Percentiles rank a stretch among this genome's conserved stretches.
Conservation (phyloP, 2,113 vertebrate species). For the Podilymbus podiceps region DNA sequence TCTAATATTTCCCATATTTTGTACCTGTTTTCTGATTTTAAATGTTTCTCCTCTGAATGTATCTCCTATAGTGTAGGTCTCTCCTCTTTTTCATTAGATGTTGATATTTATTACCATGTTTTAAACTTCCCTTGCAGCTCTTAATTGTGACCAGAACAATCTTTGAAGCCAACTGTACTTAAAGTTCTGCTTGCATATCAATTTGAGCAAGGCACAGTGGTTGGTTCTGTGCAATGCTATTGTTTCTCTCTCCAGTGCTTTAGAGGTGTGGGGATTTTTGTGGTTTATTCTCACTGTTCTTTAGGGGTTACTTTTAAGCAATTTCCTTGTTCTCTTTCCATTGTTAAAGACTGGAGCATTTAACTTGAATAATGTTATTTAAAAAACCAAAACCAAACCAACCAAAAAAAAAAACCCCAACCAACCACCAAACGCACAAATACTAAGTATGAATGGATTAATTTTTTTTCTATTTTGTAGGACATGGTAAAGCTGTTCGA, state of each 20-base stretch:
- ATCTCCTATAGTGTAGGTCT: background rate
- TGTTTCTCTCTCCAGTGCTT: background rate
- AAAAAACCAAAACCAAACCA: background rate
- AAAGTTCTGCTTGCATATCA: background rate
- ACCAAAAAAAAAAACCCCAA: no score
- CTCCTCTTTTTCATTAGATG: background rate
- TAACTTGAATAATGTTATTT: background rate
- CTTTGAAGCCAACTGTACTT: background rate
- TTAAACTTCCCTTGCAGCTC: background rate
- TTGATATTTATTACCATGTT: background rate
- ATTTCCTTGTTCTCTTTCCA: background rate
- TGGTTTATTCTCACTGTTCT: background rate
- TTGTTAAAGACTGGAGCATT: background rate
- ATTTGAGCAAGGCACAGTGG: background rate
- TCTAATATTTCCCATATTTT: background rate
- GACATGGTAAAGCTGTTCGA: conserved; percentile 96
- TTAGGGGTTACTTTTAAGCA: background rate
- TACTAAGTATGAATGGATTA: background rate
- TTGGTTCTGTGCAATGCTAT: background rate
- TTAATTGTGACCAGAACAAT: background rate
- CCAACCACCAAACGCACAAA: no score
- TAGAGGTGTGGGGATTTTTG: background rate
- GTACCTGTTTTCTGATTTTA: background rate
- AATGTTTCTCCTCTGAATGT: background rate
- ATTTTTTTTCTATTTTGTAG: conserved; percentile 66